These are phyloP conservation scores for Leucophenga montana DNA, from an alignment of 2,888 invertebrate species.

Conservation along the genomic window DNA sequence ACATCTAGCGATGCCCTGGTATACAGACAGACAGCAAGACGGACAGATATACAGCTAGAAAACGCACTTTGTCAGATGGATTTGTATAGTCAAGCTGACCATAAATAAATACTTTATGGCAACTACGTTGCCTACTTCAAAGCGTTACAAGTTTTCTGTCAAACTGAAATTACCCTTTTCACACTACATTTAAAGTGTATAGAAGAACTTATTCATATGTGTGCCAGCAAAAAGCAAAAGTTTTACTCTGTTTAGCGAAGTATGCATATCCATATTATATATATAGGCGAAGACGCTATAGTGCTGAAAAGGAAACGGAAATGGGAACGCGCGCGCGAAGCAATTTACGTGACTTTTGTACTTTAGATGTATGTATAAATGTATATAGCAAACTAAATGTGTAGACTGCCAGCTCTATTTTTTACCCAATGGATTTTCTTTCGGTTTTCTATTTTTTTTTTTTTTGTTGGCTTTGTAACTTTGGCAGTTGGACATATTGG, in stretches of 20 bases:
- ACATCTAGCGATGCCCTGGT: too few species aligned
- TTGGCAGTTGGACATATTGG: constrained; percentile 27
- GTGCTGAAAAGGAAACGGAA: background rate
- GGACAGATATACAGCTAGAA: too few species aligned
- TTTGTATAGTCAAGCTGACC: too few species aligned
- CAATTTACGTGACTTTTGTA: constrained; percentile 6
- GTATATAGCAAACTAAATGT: background rate
- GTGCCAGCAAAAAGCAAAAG: background rate
- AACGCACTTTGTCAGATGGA: too few species aligned
- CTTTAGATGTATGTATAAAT: background rate
- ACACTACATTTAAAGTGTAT: too few species aligned
- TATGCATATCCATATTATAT: too few species aligned
- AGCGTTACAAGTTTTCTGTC: too few species aligned
- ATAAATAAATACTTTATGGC: too few species aligned
- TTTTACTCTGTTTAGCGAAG: background rate
- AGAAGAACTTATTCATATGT: background rate
- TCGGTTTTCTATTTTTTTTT: constrained; percentile 4
- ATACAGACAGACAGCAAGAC: too few species aligned
- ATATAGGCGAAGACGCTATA: background rate
- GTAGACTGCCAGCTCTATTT: background rate
- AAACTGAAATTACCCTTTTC: too few species aligned
- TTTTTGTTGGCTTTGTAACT: constrained; percentile 26
- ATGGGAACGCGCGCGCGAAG: constrained; percentile 5
- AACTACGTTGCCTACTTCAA: too few species aligned
- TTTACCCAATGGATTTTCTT: too few species aligned